Evolutionary conservation across 2,888 invertebrate species (phyloP).

Genomic region (Ethmia dodecea): DNA sequence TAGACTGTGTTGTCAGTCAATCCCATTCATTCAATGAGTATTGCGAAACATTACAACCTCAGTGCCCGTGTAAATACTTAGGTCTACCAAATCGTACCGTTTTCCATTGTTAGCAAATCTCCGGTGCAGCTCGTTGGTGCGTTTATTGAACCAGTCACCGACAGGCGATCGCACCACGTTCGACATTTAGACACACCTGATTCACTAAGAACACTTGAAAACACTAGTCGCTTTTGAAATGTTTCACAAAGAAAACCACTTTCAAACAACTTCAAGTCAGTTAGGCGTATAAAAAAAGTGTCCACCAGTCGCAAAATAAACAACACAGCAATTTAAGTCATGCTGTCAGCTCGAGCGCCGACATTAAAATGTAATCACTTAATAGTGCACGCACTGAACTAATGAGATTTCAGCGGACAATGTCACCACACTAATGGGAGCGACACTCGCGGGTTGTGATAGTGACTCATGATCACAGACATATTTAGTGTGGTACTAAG

Average conservation of each 20-base stretch:
- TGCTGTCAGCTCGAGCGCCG: constrained; percentile 40
- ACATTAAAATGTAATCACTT: constrained; percentile 71
- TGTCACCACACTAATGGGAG: constrained; percentile 53
- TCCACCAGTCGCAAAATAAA: constrained; percentile 34
- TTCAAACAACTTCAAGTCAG: constrained; percentile 50
- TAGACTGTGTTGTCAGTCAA: constrained; percentile 8
- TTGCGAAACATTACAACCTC: constrained; percentile 18
- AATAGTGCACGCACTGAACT: constrained; percentile 68
- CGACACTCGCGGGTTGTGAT: constrained; percentile 50
- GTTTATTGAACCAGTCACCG: constrained; percentile 63
- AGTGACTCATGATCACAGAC: constrained; percentile 64
- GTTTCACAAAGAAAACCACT: constrained; percentile 39
- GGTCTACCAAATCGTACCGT: constrained; percentile 44
- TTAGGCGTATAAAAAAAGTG: constrained; percentile 40
- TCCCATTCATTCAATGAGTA: constrained; percentile 21
- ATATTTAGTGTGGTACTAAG: constrained; percentile 55
- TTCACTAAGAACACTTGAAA: constrained; percentile 37
- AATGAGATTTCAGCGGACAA: constrained; percentile 71
- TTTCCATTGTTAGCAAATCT: constrained; percentile 63
- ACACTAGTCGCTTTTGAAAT: constrained; percentile 20
- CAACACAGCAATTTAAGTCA: constrained; percentile 45
- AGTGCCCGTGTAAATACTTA: neutral
- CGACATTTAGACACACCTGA: constrained; percentile 53
- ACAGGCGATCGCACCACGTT: constrained; percentile 55
- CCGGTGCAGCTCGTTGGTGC: constrained; percentile 53